Evolutionary conservation across 2,888 invertebrate genomes (phyloP).

Genomic region (Graphium colonna): DNA sequence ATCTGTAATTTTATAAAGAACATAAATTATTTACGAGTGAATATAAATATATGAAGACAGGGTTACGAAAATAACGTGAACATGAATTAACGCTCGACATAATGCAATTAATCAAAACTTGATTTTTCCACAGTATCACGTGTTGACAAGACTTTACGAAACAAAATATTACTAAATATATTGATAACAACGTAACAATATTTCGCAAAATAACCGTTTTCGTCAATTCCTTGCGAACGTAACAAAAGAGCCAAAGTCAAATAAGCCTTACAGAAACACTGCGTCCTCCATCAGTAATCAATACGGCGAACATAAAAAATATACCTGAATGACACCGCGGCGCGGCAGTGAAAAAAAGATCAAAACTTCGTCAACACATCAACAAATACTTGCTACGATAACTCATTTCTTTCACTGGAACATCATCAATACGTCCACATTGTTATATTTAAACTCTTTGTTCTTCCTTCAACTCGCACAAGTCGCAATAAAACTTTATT

Average conservation of each 20-base stretch:
- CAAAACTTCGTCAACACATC: slow-evolving; percentile 30
- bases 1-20: slow-evolving; percentile 26
- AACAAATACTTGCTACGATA: slow-evolving; percentile 21
- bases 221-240: neutral
- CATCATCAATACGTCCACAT: slow-evolving; percentile 21
- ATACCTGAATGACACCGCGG: slow-evolving; percentile 25
- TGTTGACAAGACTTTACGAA: neutral
- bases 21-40: neutral
- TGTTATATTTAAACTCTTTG: slow-evolving; percentile 21
- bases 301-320: slow-evolving; percentile 40
- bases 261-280: slow-evolving; percentile 21
- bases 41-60: too few relatives aligned
- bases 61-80: slow-evolving; percentile 2
- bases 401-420: slow-evolving; percentile 24
- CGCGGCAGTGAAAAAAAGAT: slow-evolving; percentile 25
- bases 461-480: slow-evolving; percentile 11
- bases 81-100: neutral
- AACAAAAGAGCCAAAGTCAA: neutral
- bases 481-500: slow-evolving; percentile 32
- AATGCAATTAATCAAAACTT: neutral
- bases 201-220: neutral
- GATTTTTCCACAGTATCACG: neutral
- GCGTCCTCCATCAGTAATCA: slow-evolving; percentile 45
- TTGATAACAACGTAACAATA: neutral
- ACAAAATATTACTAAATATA: neutral